A percentile compares a stretch with the other conserved stretches of the same genome.
Conservation (phyloP, 2,888 invertebrate species). For the Synergus laeviventris region DNA sequence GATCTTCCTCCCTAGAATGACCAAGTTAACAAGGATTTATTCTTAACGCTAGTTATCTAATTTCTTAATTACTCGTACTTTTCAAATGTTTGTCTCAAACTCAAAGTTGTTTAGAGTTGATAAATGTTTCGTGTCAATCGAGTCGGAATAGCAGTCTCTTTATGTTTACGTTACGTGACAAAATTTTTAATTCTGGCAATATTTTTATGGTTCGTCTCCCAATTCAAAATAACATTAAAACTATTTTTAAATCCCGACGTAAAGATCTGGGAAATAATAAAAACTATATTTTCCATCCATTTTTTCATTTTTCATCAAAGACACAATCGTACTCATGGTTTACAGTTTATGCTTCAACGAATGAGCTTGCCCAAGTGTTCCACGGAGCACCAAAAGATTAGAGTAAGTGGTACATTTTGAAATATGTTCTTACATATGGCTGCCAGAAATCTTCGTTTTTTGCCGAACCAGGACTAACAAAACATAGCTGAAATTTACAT, state of each 20-base stretch:
- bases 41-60: not conserved
- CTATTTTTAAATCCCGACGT: not conserved
- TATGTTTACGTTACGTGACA: not conserved
- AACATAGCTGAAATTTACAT: conserved; percentile 9
- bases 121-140: not conserved
- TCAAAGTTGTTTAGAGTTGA: not conserved
- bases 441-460: conserved; percentile 39
- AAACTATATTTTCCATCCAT: conserved; percentile 12
- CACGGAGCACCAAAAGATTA: conserved; percentile 92
- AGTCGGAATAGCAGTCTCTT: not conserved
- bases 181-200: not conserved
- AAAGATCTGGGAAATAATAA: not conserved
- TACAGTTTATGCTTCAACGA: conserved; percentile 94
- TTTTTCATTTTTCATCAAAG: conserved; percentile 31
- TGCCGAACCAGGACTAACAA: conserved; percentile 29
- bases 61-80: not conserved
- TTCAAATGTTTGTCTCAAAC: not conserved
- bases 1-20: not conserved
- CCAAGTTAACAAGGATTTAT: not conserved
- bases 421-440: conserved; percentile 39
- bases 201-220: not conserved
- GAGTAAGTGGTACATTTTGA: conserved; percentile 84
- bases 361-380: conserved; percentile 90
- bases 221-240: not conserved
- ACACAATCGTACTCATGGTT: conserved; percentile 75